These are phyloP conservation scores for Rhinogobio ventralis DNA, from an alignment of 2,797 vertebrate species.

Conservation along the genomic window DNA sequence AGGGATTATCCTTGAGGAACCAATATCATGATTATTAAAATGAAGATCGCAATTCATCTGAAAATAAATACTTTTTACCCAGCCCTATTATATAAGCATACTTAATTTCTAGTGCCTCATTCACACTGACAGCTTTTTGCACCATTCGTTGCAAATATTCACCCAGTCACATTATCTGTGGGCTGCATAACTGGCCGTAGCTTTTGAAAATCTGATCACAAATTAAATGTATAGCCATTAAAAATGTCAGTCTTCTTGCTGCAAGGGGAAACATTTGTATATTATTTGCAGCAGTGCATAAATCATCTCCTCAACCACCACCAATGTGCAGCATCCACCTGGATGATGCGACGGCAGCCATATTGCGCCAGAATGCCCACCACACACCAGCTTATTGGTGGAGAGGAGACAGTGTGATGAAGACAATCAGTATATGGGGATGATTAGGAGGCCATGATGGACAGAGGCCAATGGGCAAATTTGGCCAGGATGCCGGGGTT, in stretches of 20 bases:
- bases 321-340: too few relatives aligned
- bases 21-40: not conserved
- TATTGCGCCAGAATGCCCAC: too few relatives aligned
- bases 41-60: not conserved
- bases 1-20: not conserved
- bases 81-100: not conserved
- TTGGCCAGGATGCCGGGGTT: too few relatives aligned
- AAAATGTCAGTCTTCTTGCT: not conserved
- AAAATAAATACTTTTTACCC: not conserved
- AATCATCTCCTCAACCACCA: not conserved
- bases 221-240: not conserved
- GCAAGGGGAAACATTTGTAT: not conserved
- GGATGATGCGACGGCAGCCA: too few relatives aligned
- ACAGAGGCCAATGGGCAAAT: too few relatives aligned
- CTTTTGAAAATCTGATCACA: constrained; percentile 6
- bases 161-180: not conserved
- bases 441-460: too few relatives aligned
- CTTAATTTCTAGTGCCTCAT: constrained; percentile 1
- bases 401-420: too few relatives aligned
- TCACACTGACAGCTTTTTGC: constrained; percentile 9
- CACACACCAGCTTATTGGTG: too few relatives aligned
- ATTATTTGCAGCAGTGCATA: not conserved
- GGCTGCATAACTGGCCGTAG: not conserved
- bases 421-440: too few relatives aligned
- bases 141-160: not conserved